A percentile compares a stretch with the other conserved stretches of the same genome.
Evolutionary conservation across 2,113 vertebrate species (phyloP).

Genomic region (Vulpes lagopus): DNA sequence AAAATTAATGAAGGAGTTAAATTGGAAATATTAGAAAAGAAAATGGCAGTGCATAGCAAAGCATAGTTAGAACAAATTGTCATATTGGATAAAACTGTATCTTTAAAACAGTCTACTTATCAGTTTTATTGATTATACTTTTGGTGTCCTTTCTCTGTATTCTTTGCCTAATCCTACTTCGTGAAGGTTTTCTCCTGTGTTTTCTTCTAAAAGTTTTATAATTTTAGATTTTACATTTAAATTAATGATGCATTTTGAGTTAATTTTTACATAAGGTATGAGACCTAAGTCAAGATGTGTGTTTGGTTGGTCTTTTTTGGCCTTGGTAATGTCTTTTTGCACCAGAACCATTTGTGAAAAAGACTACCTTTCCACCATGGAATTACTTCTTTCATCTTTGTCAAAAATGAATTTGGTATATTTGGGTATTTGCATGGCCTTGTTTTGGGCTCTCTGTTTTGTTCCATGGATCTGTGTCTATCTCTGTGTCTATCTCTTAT

Average conservation of each 20-base stretch:
- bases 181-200: not conserved
- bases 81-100: not conserved
- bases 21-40: constrained; percentile 46
- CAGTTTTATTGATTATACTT: not conserved
- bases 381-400: not conserved
- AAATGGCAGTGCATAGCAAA: constrained; percentile 23
- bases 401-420: not conserved
- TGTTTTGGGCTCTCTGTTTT: not conserved
- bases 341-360: not conserved
- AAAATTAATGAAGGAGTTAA: not conserved
- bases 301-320: not conserved
- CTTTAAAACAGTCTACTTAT: not conserved
- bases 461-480: not conserved
- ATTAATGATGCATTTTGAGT: not conserved
- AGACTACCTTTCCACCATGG: not conserved
- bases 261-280: not conserved
- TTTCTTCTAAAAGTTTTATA: not conserved
- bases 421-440: not conserved
- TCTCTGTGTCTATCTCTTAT: not conserved
- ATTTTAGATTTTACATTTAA: constrained; percentile 35
- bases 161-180: not conserved
- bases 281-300: not conserved
- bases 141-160: not conserved
- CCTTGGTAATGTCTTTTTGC: not conserved
- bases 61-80: not conserved